These are phyloP conservation scores for Papilio demoleus DNA, from an alignment of 2,888 invertebrate species.

Conservation along the genomic window DNA sequence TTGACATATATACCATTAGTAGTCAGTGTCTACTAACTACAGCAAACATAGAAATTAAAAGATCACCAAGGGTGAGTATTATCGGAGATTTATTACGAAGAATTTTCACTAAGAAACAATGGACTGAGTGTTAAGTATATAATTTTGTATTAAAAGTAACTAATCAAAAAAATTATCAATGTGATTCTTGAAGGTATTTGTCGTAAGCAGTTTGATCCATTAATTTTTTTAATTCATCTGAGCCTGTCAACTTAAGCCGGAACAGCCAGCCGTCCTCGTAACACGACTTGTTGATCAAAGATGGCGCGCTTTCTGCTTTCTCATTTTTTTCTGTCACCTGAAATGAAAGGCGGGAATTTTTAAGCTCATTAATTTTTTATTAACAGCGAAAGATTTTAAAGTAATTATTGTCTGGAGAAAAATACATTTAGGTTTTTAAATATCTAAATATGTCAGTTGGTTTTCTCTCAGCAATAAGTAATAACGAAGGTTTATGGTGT, in stretches of 20 bases:
- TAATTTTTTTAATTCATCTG: slow-evolving; percentile 86
- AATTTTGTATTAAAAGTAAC: not conserved
- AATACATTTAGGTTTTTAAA: too few species aligned
- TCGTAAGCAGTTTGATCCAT: slow-evolving; percentile 90
- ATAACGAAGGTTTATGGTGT: too few species aligned
- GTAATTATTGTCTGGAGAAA: too few species aligned
- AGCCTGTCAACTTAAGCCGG: slow-evolving; percentile 87
- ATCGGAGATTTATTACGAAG: not conserved
- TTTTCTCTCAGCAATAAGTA: too few species aligned
- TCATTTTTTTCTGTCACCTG: slow-evolving; percentile 89
- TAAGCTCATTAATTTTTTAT: too few species aligned
- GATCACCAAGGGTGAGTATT: too few species aligned
- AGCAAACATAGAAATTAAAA: too few species aligned
- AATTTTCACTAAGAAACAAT: not conserved
- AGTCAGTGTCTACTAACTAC: too few species aligned
- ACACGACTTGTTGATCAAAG: slow-evolving; percentile 91
- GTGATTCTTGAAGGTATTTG: slow-evolving; percentile 76
- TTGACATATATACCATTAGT: too few species aligned
- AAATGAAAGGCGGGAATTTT: too few species aligned
- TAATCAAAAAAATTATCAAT: slow-evolving; percentile 49
- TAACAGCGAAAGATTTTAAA: too few species aligned
- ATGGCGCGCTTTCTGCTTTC: slow-evolving; percentile 88
- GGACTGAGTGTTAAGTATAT: not conserved
- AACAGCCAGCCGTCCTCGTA: slow-evolving; percentile 95
- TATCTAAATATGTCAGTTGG: too few species aligned